Percentiles rank a stretch among this genome's conserved stretches.
phyloP scores from a whole-genome alignment of 2,888 invertebrate species.

The Athalia circularis region DNA sequence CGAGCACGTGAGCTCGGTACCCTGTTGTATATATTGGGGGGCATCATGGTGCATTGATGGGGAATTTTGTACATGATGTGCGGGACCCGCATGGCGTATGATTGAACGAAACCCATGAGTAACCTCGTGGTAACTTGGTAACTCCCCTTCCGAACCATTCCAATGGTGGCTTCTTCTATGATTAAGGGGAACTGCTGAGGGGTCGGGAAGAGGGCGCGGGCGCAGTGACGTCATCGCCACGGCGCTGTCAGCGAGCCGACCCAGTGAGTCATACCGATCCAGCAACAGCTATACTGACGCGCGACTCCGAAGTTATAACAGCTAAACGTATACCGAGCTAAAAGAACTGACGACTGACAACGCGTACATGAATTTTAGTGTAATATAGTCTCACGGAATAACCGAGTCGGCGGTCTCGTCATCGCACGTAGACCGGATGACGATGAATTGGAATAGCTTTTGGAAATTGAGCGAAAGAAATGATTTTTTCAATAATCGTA shows the following conservation, averaged over 20 bases:
- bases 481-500: not conserved
- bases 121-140: conserved; percentile 50
- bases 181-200: conserved; percentile 36
- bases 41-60: not conserved
- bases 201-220: conserved; percentile 54
- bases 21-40: not conserved
- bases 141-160: conserved; percentile 56
- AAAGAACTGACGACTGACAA: not conserved
- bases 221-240: conserved; percentile 69
- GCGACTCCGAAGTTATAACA: not conserved
- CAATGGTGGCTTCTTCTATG: conserved; percentile 67
- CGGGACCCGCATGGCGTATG: conserved; percentile 61
- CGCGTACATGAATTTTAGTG: not conserved
- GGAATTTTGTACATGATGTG: conserved; percentile 8
- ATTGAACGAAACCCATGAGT: conserved; percentile 61
- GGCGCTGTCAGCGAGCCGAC: conserved; percentile 65
- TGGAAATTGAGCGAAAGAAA: not conserved
- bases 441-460: not conserved
- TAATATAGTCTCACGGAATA: too few relatives aligned
- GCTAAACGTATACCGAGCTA: not conserved
- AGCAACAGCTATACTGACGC: conserved; percentile 36
- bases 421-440: not conserved
- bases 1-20: too few relatives aligned
- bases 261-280: conserved; percentile 68
- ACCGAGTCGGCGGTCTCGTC: not conserved